Evolutionary conservation across 2,113 vertebrate species (phyloP), one percentile per base, ranked within the genome.

Genomic region (Urocolius indicus): DNA sequence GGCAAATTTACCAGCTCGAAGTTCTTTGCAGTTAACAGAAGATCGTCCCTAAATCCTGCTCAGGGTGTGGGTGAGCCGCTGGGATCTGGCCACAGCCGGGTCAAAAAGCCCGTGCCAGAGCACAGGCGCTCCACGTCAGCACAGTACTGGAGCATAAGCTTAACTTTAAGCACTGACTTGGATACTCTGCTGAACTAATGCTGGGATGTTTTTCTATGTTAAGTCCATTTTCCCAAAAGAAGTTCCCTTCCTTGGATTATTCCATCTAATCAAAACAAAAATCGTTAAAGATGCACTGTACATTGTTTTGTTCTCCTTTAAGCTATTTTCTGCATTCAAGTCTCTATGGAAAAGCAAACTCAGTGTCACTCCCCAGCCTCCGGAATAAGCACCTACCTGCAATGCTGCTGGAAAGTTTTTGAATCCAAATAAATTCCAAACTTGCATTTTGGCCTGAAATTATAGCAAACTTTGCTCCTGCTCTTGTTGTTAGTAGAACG

Each of bases 391-490:
- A 77, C 8, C 18, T 29, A 41, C n/a, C n/a, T 67, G 68, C 45
- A 92, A 71, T 12, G 15, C 23, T 89, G 52, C 68, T 65, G 49
- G 54, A 88, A 91, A 87, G 36, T n/a, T 83, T 45, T 81, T 49
- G n/a, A 92, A 90, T 78, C 36, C 61, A 90, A 89, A 71, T 55
- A 87, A 93, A 90, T 86, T 63, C 76, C 62, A 84, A 84, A 51
- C n/a, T 84, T 49, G 12, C 22, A 65, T 89, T 93, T 85, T 93
- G 62, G 73, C 49, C 62, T 5, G 0, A 87, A 79, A 75, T 78
- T 54, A 89, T 8, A 54, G 54, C 32, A 77, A 81, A 68, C 46
- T 52, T 52, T 59, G 21, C 45, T 93, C 49, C 72, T 78, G 57
- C 52, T 90, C 43, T 69, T 3, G 2, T 27, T 57, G 19, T 30